Conservation (phyloP, 2,888 invertebrate genomes). For the Lissocephala sabroskyi region DNA sequence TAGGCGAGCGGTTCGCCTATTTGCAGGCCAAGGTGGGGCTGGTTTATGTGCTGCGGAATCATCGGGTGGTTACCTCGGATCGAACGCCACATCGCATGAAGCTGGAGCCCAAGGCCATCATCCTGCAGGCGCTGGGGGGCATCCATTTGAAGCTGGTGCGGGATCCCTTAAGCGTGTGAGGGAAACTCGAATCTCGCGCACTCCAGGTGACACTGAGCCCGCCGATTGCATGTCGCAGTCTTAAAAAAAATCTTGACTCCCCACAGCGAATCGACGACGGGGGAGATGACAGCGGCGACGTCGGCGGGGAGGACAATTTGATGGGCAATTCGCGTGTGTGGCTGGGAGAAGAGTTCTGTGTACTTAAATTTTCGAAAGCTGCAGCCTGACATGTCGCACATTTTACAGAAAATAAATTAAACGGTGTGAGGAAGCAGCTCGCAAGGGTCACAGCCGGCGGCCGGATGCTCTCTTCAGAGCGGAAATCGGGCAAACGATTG, state of each 20-base stretch:
- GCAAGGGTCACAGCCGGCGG: too few relatives aligned
- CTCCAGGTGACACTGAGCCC: constrained; percentile 28
- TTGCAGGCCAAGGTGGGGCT: constrained; percentile 70
- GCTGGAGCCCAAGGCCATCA: constrained; percentile 65
- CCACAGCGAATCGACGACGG: too few relatives aligned
- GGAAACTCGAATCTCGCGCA: background rate
- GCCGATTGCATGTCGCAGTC: constrained; percentile 32
- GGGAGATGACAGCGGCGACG: too few relatives aligned
- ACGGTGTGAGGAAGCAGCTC: too few relatives aligned
- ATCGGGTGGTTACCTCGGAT: constrained; percentile 58
- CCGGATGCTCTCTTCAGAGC: too few relatives aligned
- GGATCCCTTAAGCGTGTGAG: constrained; percentile 49
- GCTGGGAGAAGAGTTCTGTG: too few relatives aligned
- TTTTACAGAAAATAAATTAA: too few relatives aligned
- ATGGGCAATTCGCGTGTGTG: constrained; percentile 41
- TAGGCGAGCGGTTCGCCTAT: constrained; percentile 70
- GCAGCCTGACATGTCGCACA: too few relatives aligned
- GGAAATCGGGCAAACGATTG: too few relatives aligned
- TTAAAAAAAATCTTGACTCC: constrained; percentile 24
- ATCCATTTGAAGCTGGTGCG: constrained; percentile 66
- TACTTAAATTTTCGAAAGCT: too few relatives aligned
- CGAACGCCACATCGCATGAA: constrained; percentile 58
- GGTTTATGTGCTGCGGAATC: constrained; percentile 67
- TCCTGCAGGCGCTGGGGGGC: constrained; percentile 67
- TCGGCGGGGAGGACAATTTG: too few relatives aligned